Evolutionary conservation across 2,113 vertebrate species (phyloP).

Genomic region (Psilopsiagon aurifrons): DNA sequence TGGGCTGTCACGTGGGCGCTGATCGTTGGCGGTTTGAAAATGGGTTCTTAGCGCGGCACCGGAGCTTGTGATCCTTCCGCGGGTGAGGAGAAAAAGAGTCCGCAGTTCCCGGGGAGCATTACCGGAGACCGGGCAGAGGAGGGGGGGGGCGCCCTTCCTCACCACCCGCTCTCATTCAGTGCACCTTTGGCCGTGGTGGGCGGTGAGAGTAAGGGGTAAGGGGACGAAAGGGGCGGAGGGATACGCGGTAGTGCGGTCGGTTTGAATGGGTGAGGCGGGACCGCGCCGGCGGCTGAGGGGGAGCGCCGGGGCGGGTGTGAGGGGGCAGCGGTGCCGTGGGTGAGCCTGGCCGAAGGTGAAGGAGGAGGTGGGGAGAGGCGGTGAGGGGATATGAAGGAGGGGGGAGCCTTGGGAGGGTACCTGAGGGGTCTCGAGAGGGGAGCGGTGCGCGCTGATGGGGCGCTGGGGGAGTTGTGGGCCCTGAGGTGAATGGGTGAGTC

Average conservation of each 20-base stretch:
- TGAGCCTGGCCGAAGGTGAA: background rate
- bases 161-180: too few relatives aligned
- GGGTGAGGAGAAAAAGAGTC: background rate
- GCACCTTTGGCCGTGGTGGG: accelerated
- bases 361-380: background rate
- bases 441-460: background rate
- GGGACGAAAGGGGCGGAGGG: background rate
- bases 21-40: background rate
- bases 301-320: background rate
- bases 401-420: background rate
- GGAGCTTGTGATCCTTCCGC: background rate
- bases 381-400: background rate
- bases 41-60: accelerated
- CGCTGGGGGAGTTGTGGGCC: too few relatives aligned
- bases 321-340: background rate
- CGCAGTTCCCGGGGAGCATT: background rate
- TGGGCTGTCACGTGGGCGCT: background rate
- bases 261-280: background rate
- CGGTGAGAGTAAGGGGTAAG: accelerated
- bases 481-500: background rate
- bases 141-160: accelerated
- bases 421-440: background rate
- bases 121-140: too few relatives aligned
- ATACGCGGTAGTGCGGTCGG: background rate
- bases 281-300: background rate